A percentile compares a stretch with the other conserved stretches of the same genome.
These are phyloP conservation scores for Hesperia comma DNA, from an alignment of 2,888 invertebrate species.

Conservation along the genomic window DNA sequence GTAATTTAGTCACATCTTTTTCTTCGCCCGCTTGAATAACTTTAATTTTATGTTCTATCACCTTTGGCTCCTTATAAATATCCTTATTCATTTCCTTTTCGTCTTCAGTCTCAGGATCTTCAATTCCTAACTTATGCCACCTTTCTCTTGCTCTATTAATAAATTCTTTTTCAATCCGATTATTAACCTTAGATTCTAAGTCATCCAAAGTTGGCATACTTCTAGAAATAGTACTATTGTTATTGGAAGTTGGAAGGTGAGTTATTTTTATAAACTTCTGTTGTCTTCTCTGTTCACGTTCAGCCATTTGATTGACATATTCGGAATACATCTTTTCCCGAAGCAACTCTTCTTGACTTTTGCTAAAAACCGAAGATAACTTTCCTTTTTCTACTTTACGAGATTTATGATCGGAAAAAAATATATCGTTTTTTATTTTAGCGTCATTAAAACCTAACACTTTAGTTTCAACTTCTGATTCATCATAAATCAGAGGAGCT, in stretches of 20 bases:
- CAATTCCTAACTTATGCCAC: constrained; percentile 87
- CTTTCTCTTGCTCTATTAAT: constrained; percentile 89
- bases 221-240: constrained; percentile 59
- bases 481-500: constrained; percentile 63
- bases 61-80: constrained; percentile 70
- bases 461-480: constrained; percentile 54
- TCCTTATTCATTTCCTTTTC: constrained; percentile 71
- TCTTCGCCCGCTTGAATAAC: constrained; percentile 87
- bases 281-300: constrained; percentile 90
- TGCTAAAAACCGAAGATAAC: constrained; percentile 72
- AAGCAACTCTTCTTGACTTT: constrained; percentile 89
- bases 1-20: constrained; percentile 86
- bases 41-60: constrained; percentile 81
- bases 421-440: constrained; percentile 68
- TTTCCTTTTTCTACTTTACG: constrained; percentile 54
- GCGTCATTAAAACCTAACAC: constrained; percentile 61
- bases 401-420: constrained; percentile 39
- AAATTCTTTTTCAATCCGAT: constrained; percentile 89
- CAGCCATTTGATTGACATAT: constrained; percentile 90
- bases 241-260: constrained; percentile 67
- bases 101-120: constrained; percentile 86
- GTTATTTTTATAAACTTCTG: constrained; percentile 92
- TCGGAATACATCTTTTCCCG: constrained; percentile 93
- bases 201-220: constrained; percentile 66
- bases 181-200: constrained; percentile 72